Evolutionary conservation across 2,888 invertebrate genomes (phyloP), one percentile per base, ranked within the genome.

Genomic region (Synergus gifuensis): DNA sequence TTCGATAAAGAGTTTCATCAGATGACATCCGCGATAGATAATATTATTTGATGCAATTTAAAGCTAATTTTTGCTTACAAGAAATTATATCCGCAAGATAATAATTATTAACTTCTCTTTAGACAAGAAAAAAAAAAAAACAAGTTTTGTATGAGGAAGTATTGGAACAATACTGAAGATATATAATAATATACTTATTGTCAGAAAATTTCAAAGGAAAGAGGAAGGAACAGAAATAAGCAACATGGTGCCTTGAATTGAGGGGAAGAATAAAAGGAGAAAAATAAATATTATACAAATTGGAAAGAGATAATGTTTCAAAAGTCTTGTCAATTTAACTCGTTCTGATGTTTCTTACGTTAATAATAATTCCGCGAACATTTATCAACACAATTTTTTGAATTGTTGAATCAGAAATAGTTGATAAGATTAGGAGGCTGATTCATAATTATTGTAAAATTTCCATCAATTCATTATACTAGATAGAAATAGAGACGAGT

Each of bases 1-100:
- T 79, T 63, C 67, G 76, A 73, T 73, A 66, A 66, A 11, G 44
- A 66, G 66, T 66, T 66, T 66, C n/a, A 62, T 18, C 60, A 62
- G 18, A 22, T n/a, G 66, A 42, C 66, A 46, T 46, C 46, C 14
- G 4, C 46, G 46, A 14, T 11, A 46, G 46, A 12, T 46, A 46
- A 12, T 46, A 46, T 12, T 12, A 11, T 12, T 46, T 12, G 3
- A 12, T 46, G 14, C 46, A 46, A 12, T 12, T 46, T 46, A 14
- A 46, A 3, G 4, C 14, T 60, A 22, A 60, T 60, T 60, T 12
- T 1, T 22, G 22, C 11, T 60, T 60, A 46, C 12, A 46, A 11
- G 46, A 46, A 46, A 46, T 46, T 46, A 12, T 46, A 46, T 46
- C 14, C 3, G 7, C 3, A 46, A 46, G 14, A 46, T 12, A 46